Percentiles rank a stretch among this genome's conserved stretches.
Evolutionary conservation across 2,888 invertebrate genomes (phyloP).

Genomic region (Metalampra italica): DNA sequence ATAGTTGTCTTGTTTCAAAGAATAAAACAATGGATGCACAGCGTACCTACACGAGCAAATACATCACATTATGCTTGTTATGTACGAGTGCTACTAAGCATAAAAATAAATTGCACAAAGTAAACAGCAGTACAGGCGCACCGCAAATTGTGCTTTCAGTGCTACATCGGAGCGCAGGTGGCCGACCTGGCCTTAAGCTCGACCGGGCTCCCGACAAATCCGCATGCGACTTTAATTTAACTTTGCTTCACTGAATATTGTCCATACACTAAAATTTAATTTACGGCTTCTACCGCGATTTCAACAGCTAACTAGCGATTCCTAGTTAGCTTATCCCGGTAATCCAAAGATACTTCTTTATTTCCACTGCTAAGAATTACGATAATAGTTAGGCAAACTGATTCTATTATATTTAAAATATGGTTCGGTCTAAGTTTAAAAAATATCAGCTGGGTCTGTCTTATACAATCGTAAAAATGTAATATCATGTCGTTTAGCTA

Average conservation of each 20-base stretch:
- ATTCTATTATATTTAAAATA: too few relatives aligned
- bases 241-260: conserved; percentile 67
- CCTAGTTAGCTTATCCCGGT: too few relatives aligned
- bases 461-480: too few relatives aligned
- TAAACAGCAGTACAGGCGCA: conserved; percentile 57
- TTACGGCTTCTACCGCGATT: conserved; percentile 19
- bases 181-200: conserved; percentile 55
- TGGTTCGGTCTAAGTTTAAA: too few relatives aligned
- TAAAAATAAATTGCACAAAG: conserved; percentile 58
- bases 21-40: neutral
- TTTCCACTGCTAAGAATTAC: too few relatives aligned
- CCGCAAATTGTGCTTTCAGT: conserved; percentile 70
- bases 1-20: neutral
- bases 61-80: neutral
- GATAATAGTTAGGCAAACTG: too few relatives aligned
- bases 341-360: too few relatives aligned
- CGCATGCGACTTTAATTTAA: conserved; percentile 74
- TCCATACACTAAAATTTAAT: conserved; percentile 60
- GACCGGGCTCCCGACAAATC: conserved; percentile 54
- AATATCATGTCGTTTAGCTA: too few relatives aligned
- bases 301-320: neutral
- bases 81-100: neutral
- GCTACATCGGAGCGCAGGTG: conserved; percentile 59
- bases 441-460: too few relatives aligned
- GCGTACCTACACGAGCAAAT: neutral